phyloP scores from a whole-genome alignment of 2,888 invertebrate genomes.

The Frankliniella intonsa region DNA sequence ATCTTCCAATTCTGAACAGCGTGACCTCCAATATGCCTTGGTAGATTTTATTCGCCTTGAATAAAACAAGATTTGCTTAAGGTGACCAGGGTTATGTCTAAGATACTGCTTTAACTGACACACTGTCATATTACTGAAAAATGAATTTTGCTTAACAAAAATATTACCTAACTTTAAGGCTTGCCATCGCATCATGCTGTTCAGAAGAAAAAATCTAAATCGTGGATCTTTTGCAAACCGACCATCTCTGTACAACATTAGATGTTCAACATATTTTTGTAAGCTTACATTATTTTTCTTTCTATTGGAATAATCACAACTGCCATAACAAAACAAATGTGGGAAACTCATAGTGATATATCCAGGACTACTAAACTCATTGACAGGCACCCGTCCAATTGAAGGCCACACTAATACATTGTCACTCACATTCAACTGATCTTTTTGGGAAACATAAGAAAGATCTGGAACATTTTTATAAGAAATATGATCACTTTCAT shows the following conservation, averaged over 20 bases:
- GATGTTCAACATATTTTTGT: conserved; percentile 26
- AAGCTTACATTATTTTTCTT: not conserved
- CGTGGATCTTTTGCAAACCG: conserved; percentile 31
- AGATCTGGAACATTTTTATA: not conserved
- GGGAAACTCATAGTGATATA: conserved; percentile 33
- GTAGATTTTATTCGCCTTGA: not conserved
- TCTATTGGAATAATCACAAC: conserved; percentile 32
- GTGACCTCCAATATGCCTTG: not conserved
- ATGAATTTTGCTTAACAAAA: not conserved
- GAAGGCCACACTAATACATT: conserved; percentile 22
- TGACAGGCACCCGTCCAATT: conserved; percentile 11
- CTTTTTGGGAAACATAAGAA: not conserved
- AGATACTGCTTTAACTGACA: not conserved
- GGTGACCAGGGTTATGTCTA: not conserved
- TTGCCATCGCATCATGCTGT: not conserved
- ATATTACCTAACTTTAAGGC: not conserved
- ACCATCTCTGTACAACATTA: conserved; percentile 28
- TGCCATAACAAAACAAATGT: conserved; percentile 32
- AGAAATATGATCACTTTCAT: not conserved
- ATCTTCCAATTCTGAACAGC: not conserved
- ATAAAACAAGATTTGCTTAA: not conserved
- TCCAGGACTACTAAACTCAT: conserved; percentile 32
- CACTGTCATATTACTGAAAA: not conserved
- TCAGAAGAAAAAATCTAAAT: conserved; percentile 29
- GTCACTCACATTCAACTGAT: not conserved